Base-by-base conservation (phyloP, 2,113 vertebrate genomes). In the Romanogobio albipinnatus region DNA sequence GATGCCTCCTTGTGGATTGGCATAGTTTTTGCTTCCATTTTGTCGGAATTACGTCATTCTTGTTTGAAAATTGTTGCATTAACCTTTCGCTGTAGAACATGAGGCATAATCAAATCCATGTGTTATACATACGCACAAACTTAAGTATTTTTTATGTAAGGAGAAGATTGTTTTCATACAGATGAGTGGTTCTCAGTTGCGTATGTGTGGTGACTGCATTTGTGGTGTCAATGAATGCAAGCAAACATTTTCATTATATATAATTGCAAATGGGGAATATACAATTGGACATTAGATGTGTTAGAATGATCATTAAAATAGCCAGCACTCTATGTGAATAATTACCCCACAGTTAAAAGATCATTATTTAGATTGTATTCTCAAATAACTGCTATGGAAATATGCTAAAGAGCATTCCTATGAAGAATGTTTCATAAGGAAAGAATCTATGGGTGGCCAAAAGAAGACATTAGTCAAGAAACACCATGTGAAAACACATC, bases 81-180 rank as follows among this genome's bases (percentile, higher is more conserved):
- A 74, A 74, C 85, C 36, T 86, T 87, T 86, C 7, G 15, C 45
- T 17, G 53, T 71, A 33, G 62, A n/a, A 29, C 83, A 29, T 5
- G 75, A 29, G 58, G 26, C 53, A 51, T 74, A 6, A 61, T 33
- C 51, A 62, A 29, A 73, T 74, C 45, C 68, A 49, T 74, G 62
- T 51, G 56, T 56, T 79, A 33, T n/a, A 61, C 24, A 49, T 13
- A 19, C 9, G 5, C 36, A 75, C 36, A 62, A 4, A 29, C n/a
- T 36, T 10, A 24, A 14, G 1, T 24, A 33, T 24, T 74, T 13
- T 49, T 43, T 76, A 56, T 19, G 4, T 45, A 24, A 62, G 53
- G 4, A 59, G 6, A 45, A 10, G 1, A 17, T 79, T 0, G 4
- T 62, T 22, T 59, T 78, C 53, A 43, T 45, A 17, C 19, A 43